Conservation (phyloP, 2,797 vertebrate species). For the Oreochromis grahami region DNA sequence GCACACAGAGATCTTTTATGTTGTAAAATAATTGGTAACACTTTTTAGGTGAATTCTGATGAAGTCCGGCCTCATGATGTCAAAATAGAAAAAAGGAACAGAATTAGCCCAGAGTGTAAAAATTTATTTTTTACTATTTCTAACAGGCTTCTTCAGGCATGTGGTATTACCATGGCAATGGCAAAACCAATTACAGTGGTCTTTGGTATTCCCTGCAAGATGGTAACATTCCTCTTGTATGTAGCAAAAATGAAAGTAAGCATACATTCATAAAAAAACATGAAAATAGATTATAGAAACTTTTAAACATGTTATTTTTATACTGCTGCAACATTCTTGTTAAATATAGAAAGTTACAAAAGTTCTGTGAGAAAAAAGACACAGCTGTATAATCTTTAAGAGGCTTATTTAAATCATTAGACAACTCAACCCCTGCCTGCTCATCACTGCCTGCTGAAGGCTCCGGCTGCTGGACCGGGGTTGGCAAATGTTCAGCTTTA, state of each 20-base stretch:
- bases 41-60: neutral
- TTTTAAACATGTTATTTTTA: neutral
- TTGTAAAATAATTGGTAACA: neutral
- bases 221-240: neutral
- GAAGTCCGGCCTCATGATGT: neutral
- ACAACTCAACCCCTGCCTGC: neutral
- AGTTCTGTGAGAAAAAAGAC: neutral
- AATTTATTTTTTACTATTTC: neutral
- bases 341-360: neutral
- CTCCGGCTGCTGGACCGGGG: neutral
- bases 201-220: neutral
- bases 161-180: neutral
- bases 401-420: neutral
- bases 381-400: neutral
- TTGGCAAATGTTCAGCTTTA: neutral
- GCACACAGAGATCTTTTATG: neutral
- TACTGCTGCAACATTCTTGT: neutral
- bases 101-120: neutral
- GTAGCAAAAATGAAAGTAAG: neutral
- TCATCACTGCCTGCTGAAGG: neutral
- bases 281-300: neutral
- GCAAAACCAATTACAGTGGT: neutral
- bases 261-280: neutral
- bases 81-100: neutral
- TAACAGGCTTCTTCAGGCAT: neutral